Base-by-base conservation (phyloP, 2,888 invertebrate genomes). In the Tanypteryx hageni region DNA sequence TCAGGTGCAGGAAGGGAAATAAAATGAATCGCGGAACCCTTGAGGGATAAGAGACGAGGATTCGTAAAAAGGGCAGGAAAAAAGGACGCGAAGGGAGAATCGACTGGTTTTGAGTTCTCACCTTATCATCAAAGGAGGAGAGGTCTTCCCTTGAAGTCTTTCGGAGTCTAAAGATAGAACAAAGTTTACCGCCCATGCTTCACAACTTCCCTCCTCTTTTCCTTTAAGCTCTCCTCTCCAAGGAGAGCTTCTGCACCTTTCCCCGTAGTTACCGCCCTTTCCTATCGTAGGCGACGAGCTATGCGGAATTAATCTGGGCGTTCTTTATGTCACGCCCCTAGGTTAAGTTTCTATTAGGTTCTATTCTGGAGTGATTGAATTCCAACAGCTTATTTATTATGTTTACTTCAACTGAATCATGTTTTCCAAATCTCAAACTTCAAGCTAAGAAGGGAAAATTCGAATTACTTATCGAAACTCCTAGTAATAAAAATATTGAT, bases 101-200 rank as follows among this genome's bases (percentile, higher is more conserved):
- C 83, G 83, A 83, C 83, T 83, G 44, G 83, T 57, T 83, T 44
- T 27, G 64, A 31, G 59, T 59, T 59, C 89, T 89, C 89, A 89
- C 89, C 89, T 89, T 89, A 89, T 89, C 89, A 68, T 89, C 89
- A 89, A 89, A 89, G 89, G 89, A 76, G 89, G 64, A 64, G 68
- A n/a, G 89, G 44, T 89, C 64, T 68, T 89, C 44, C 89, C 89
- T 89, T 44, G 68, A 64, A 68, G 89, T 64, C 18, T 27, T 16
- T 61, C 64, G 64, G 44, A 22, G 86, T 44, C 64, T 64, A 89
- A 89, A 89, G 64, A 89, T 89, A 89, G 89, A 89, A 61, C 89
- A 64, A 89, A 89, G 89, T 89, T 61, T 89, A 89, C 89, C 89
- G 86, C 86, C 22, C 58, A 59, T 64, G 89, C 89, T 64, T 64